phyloP scores from a whole-genome alignment of 2,113 vertebrate genomes.

The Circaetus gallicus region DNA sequence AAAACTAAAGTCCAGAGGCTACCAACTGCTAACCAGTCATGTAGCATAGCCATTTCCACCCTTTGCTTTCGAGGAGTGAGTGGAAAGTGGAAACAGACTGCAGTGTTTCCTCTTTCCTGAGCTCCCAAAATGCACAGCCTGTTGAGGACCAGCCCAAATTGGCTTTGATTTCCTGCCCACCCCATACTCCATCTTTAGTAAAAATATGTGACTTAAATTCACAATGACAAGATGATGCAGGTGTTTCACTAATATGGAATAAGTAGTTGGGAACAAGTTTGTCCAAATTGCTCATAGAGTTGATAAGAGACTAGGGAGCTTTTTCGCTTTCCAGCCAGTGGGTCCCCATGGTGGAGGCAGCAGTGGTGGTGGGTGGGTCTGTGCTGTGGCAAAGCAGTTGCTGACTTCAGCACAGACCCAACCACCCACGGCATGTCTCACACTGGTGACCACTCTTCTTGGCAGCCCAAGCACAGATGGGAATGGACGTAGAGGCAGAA shows the following conservation, averaged over 20 bases:
- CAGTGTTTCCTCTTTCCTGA: background rate
- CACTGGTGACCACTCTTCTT: background rate
- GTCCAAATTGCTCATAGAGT: background rate
- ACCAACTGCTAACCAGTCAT: background rate
- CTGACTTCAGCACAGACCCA: background rate
- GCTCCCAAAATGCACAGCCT: background rate
- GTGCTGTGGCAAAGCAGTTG: background rate
- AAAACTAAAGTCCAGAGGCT: background rate
- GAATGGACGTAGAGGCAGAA: background rate
- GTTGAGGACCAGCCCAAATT: background rate
- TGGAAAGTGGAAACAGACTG: background rate
- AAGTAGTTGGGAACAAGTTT: background rate
- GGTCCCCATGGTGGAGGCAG: background rate
- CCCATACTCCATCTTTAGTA: background rate
- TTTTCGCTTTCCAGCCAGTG: background rate
- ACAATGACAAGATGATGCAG: background rate
- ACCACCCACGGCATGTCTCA: accelerated
- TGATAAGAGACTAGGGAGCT: background rate
- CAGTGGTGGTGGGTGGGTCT: no score
- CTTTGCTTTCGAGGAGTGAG: background rate
- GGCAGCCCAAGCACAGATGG: background rate
- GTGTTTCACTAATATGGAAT: background rate
- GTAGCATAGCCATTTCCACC: background rate
- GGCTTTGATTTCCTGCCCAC: background rate
- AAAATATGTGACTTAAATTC: background rate